Evolutionary conservation across 30 jellyfish, hydroid and myxozoan genomes (phyloP).

Genomic region (Morbakka virulenta): DNA sequence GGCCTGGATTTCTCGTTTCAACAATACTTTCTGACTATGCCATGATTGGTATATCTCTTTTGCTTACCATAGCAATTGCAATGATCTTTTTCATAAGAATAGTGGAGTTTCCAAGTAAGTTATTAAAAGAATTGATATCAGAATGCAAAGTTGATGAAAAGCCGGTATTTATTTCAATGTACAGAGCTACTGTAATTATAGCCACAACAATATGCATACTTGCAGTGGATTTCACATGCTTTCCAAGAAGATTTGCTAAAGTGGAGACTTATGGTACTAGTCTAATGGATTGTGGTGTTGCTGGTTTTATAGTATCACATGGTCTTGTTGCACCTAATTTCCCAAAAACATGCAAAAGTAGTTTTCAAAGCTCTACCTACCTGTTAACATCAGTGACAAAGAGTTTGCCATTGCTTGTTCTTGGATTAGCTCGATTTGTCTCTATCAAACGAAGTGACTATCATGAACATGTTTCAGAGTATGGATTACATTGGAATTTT

Average conservation of each 20-base stretch:
- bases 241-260: conserved; percentile 91
- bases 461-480: conserved; percentile 87
- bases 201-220: conserved; percentile 75
- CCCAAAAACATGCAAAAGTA: not conserved
- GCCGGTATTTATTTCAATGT: conserved; percentile 33
- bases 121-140: too few species aligned
- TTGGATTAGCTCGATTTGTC: conserved; percentile 58
- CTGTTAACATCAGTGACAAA: not conserved
- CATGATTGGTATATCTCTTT: too few species aligned
- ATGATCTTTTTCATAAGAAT: too few species aligned
- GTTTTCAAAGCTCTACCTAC: not conserved
- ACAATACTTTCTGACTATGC: too few species aligned
- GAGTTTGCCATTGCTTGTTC: conserved; percentile 36
- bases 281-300: conserved; percentile 93
- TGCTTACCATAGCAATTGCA: too few species aligned
- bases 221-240: conserved; percentile 89
- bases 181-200: conserved; percentile 64
- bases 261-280: conserved; percentile 90
- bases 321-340: conserved; percentile 77
- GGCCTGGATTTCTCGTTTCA: too few species aligned
- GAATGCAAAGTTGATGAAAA: too few species aligned
- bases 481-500: conserved; percentile 97
- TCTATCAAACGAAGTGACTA: conserved; percentile 65
- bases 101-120: too few species aligned
- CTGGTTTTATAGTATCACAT: conserved; percentile 68